Evolutionary conservation across 1,140 invertebrate genomes (phyloP).

Genomic region (Hirudo medicinalis): DNA sequence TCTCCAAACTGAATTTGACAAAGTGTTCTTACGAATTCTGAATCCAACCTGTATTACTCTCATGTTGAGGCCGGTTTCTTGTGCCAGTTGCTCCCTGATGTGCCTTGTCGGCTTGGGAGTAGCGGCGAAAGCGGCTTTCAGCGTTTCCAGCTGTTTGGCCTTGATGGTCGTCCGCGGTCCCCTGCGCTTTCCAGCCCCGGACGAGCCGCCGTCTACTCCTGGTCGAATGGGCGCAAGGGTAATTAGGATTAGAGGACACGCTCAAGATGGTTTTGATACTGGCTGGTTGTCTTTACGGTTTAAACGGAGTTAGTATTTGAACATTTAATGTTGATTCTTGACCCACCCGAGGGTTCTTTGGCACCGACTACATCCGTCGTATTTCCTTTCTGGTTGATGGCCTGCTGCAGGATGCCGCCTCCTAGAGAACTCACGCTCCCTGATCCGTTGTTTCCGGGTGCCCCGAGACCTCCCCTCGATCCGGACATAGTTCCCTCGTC

Average conservation of each 20-base stretch:
- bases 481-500: neutral
- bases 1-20: no score
- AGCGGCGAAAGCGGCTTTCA: conserved; percentile 77
- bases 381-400: no score
- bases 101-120: conserved; percentile 97
- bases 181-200: conserved; percentile 62
- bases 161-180: conserved; percentile 93
- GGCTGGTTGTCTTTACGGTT: no score
- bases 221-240: neutral
- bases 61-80: conserved; percentile 97
- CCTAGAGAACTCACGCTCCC: neutral
- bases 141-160: conserved; percentile 62
- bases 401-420: no score
- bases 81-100: conserved; percentile 94
- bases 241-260: no score
- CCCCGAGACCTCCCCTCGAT: neutral
- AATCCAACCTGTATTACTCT: conserved; percentile 86
- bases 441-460: neutral
- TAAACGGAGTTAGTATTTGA: no score
- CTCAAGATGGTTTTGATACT: no score
- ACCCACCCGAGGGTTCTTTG: no score
- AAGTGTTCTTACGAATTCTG: no score
- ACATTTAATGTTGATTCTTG: no score
- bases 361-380: no score
- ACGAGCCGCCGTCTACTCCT: neutral